Conservation (phyloP, 2,797 vertebrate species). For the Hippopotamyrus pictus region DNA sequence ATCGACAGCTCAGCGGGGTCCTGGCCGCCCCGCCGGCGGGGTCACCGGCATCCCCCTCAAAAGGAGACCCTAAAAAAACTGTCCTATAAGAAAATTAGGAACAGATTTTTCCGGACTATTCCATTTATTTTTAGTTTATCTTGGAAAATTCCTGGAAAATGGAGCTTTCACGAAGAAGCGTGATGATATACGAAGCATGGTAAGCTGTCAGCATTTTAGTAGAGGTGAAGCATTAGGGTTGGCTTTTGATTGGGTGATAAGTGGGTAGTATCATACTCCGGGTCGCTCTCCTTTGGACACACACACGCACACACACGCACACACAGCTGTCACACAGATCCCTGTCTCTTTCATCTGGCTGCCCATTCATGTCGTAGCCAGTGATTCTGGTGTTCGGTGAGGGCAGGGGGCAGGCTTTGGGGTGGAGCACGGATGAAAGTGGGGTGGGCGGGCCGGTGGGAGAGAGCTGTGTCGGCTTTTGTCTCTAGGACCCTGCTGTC, state of each 20-base stretch:
- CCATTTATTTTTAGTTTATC: background rate
- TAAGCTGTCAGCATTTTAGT: background rate
- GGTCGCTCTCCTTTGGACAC: background rate
- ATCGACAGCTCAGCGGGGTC: slow-evolving; percentile 9
- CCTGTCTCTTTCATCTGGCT: slow-evolving; percentile 9
- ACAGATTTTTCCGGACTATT: background rate
- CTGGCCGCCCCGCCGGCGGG: background rate
- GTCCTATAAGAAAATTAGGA: background rate
- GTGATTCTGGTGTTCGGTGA: slow-evolving; percentile 20
- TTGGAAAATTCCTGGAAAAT: background rate
- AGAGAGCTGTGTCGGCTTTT: slow-evolving; percentile 46
- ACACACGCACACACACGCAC: background rate
- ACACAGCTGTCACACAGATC: background rate
- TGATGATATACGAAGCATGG: background rate
- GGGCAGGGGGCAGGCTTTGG: background rate
- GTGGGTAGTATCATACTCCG: background rate
- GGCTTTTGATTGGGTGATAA: too few species aligned
- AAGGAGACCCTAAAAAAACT: background rate
- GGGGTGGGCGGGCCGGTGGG: slow-evolving; percentile 42
- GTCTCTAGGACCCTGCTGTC: slow-evolving; percentile 48
- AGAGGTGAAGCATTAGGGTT: background rate
- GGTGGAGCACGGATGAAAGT: slow-evolving; percentile 32
- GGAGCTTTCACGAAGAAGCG: background rate
- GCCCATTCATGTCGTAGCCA: slow-evolving; percentile 10
- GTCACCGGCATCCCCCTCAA: background rate